These are phyloP conservation scores for Drosophila leontia DNA, from an alignment of 1,140 invertebrate species.

Conservation along the genomic window DNA sequence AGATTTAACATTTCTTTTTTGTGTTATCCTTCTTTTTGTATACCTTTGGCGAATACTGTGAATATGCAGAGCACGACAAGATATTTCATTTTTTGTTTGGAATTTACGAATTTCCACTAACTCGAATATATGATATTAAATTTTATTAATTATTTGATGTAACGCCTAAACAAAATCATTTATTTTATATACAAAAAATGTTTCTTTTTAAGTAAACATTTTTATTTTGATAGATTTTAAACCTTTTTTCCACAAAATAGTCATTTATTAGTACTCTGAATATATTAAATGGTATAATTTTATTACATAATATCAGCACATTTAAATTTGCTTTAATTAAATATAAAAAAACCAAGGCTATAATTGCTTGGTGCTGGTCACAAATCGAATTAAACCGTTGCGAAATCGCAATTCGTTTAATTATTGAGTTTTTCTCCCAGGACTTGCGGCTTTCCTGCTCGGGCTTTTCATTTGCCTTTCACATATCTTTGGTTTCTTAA, in stretches of 20 bases:
- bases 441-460: constrained; percentile 21
- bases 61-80: constrained; percentile 58
- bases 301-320: not conserved
- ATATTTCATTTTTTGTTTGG: constrained; percentile 59
- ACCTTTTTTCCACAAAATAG: not conserved
- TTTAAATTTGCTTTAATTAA: not conserved
- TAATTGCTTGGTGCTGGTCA: not conserved
- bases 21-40: not conserved
- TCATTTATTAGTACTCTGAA: not conserved
- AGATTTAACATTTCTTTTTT: not conserved
- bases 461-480: constrained; percentile 19
- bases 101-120: constrained; percentile 1
- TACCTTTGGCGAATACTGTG: constrained; percentile 71
- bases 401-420: constrained; percentile 2
- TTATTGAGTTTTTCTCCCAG: constrained; percentile 16
- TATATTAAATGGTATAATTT: not conserved
- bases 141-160: not conserved
- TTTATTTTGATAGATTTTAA: not conserved
- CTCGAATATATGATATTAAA: not conserved
- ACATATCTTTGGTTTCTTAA: constrained; percentile 23
- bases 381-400: not conserved
- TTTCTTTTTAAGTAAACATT: not conserved
- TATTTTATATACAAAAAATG: no score
- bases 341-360: not conserved
- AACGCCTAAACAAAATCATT: not conserved